Evolutionary conservation across 1,140 invertebrate genomes (phyloP), one percentile per base, ranked within the genome.

Genomic region (Achroia grisella): DNA sequence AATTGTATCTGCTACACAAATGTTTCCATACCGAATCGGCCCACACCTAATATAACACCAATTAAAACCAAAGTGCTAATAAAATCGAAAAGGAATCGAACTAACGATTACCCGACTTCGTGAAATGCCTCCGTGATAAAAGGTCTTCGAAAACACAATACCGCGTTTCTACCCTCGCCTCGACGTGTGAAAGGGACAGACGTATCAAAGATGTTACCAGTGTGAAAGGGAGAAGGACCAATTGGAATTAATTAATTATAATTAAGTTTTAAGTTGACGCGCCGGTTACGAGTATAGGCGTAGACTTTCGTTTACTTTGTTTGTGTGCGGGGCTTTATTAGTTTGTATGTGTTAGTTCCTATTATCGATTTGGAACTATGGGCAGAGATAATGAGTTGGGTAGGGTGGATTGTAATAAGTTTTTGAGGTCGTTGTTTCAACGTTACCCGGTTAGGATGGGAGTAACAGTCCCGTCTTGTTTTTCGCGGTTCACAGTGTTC

Each of bases 181-280:
- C 55, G 60, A 52, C 55, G 63, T 56, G 39, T 48, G 72, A 84
- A 15, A 31, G 62, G 47, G 80, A 81, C 43, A 46, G 57, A 15
- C 13, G 45, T 61, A 80, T 53, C 44, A 52, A 82, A 86, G 79
- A 77, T 59, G 57, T 33, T 52, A 39, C 45, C 28, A 17, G 80
- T 44, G 62, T 41, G 77, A 82, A 71, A 72, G 65, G 71, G 77
- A 86, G 52, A 59, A 65, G 55, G 63, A 70, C 68, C 82, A 84
- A 86, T 86, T 86, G 79, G 85, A 86, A 91, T 91, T 91, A 91
- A 91, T 91, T 91, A 91, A 91, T 91, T 90, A 91, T 91, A 91
- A 91, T 91, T 91, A 90, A 91, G 89, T 91, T 91, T 84, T 91
- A 89, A 91, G 89, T 90, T 90, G 88, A 90, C 89, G 89, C 88